Base-by-base conservation (phyloP, 2,888 invertebrate species). In the Amblyjoppa fuscipennis region DNA sequence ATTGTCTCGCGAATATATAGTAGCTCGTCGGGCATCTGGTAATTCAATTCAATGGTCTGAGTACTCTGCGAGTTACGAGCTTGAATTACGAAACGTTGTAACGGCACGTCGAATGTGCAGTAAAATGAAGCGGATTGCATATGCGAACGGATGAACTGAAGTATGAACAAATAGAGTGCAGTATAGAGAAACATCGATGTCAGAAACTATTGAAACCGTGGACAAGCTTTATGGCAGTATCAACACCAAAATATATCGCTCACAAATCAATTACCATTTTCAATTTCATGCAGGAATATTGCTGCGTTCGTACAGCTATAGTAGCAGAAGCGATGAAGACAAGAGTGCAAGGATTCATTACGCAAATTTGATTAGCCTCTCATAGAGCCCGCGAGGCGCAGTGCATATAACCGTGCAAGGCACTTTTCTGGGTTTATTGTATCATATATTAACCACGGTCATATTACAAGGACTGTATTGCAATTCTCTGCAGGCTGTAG, bases 301-400 rank as follows among this genome's bases (percentile, higher is more conserved):
- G 49, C 31, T 64, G 31, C 64, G 28, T 45, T n/a, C 53, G 2
- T 61, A 16, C 49, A 49, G 61, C 49, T 11, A 41, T 28, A n/a
- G 75, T 31, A 64, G 20, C 25, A 28, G 31, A 59, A 45, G 64
- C 64, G 20, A 31, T 31, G 28, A 20, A 49, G 49, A 69, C 34
- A 38, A 0, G 20, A 59, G 53, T 28, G 68, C 56, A 64, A 73
- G 51, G 41, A 61, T 81, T 61, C 74, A 53, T 68, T 81, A 74
- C 66, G 66, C 81, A 74, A 74, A 81, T 81, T 81, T 74, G 56
- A 81, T 81, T 41, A 64, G 66, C 53, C 73, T 64, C 74, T 66
- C 59, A 64, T 59, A 38, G 7, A 45, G n/a, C 64, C 28, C 28
- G 4, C 53, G 53, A 31, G 9, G 49, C 28, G 11, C 28, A 20